Evolutionary conservation across 2,113 vertebrate genomes (phyloP), one percentile per base, ranked within the genome.

Genomic region (Parotia lawesii): DNA sequence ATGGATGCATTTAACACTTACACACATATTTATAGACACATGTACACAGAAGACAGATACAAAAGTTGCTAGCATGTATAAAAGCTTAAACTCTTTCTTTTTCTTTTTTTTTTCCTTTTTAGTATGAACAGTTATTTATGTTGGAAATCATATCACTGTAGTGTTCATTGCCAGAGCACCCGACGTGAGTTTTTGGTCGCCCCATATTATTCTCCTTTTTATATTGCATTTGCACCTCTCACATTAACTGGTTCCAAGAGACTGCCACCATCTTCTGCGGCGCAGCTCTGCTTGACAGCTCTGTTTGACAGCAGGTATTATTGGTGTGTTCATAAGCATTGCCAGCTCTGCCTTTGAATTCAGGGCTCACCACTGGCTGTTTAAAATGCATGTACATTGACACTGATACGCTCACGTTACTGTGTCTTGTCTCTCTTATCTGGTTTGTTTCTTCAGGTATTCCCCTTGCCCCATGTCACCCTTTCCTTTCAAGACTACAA

Each of bases 51-150:
- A 65, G 9, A 48, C 21, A 73, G 10, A 15, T n/a, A 6, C 19
- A 50, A 42, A 90, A 72, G n/a, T 64, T 79, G 7, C 3, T 66
- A 57, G 12, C 10, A 45, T 8, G 2, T 64, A 53, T 38, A 19
- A 93, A 89, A 66, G 5, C 50, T 54, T 61, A 18, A 72, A 28
- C 2, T 19, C 5, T 14, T 20, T 28, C 15, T 19, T 24, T 5
- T 4, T 4, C 21, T 2, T 10, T 9, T 9, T 20, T 12, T 11
- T 38, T 17, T 5, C 6, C 10, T 18, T n/a, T 15, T 45, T 13
- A n/a, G 44, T 72, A 27, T 33, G 31, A 44, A 35, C 4, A 38
- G 11, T 35, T 57, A 70, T 76, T 83, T 90, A 50, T 13, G 31
- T 20, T 72, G 48, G 11, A 83, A 77, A 70, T 83, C 64, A 27